A percentile compares a stretch with the other conserved stretches of the same genome.
Evolutionary conservation across 2,888 invertebrate genomes (phyloP).

Genomic region (Epinotia ramella): DNA sequence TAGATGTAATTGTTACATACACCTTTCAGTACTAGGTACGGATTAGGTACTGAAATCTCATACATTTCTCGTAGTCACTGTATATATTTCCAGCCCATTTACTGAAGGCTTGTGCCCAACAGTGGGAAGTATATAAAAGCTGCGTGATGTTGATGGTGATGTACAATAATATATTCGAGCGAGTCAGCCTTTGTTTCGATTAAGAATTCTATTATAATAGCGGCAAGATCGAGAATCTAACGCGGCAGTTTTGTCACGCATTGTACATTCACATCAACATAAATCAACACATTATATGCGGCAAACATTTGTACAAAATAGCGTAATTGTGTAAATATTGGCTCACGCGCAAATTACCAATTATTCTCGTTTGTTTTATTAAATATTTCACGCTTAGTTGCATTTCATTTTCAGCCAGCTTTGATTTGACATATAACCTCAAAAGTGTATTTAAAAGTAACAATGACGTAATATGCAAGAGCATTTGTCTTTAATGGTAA

Average conservation of each 20-base stretch:
- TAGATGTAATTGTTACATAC: too few relatives aligned
- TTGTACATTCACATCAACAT: constrained; percentile 8
- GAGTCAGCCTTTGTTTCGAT: background rate
- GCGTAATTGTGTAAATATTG: constrained; percentile 33
- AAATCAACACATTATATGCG: constrained; percentile 19
- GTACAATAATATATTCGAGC: background rate
- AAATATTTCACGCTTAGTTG: constrained; percentile 11
- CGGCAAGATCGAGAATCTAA: background rate
- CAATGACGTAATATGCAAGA: too few relatives aligned
- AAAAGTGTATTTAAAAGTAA: background rate
- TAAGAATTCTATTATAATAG: background rate
- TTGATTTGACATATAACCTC: background rate
- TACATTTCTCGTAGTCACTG: too few relatives aligned
- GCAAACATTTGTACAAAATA: constrained; percentile 34
- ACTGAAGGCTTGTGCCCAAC: too few relatives aligned
- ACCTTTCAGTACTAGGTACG: too few relatives aligned
- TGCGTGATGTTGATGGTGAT: background rate
- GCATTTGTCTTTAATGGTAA: too few relatives aligned
- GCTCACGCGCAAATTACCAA: constrained; percentile 28
- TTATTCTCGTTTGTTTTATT: constrained; percentile 20
- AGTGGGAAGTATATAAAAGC: too few relatives aligned
- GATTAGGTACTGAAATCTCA: too few relatives aligned
- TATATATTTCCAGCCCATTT: too few relatives aligned
- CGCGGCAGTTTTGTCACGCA: background rate
- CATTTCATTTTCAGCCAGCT: background rate